phyloP scores from a whole-genome alignment of 2,888 invertebrate genomes.

The Teleogryllus oceanicus region DNA sequence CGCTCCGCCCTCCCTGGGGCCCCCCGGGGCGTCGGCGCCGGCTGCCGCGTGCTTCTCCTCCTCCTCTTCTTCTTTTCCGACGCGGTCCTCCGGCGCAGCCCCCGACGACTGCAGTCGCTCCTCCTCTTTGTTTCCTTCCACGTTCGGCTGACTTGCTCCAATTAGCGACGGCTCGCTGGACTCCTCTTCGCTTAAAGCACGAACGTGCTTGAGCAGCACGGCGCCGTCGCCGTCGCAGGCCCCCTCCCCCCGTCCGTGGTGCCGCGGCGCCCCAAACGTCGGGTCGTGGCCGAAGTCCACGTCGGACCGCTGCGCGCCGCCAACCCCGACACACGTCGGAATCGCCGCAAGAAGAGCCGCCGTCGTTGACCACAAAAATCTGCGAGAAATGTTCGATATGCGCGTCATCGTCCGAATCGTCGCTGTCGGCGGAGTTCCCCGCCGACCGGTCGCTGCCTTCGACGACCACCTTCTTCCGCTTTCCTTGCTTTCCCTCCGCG shows the following conservation, averaged over 20 bases:
- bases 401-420: constrained; percentile 48
- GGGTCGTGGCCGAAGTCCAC: constrained; percentile 23
- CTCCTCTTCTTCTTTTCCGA: too few relatives aligned
- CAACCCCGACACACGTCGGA: not conserved
- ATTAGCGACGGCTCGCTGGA: not conserved
- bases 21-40: too few relatives aligned
- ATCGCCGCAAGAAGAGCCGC: not conserved
- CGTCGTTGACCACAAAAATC: constrained; percentile 52
- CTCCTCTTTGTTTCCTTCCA: not conserved
- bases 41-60: too few relatives aligned
- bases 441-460: not conserved
- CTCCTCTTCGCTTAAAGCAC: not conserved
- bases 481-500: not conserved
- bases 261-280: too few relatives aligned
- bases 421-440: not conserved
- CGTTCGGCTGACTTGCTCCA: not conserved
- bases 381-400: constrained; percentile 56
- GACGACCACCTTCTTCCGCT: not conserved
- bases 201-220: constrained; percentile 26
- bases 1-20: too few relatives aligned
- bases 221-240: constrained; percentile 18
- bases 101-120: too few relatives aligned
- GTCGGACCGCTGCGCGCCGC: not conserved
- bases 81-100: too few relatives aligned
- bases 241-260: not conserved